These are phyloP conservation scores for Macrosiphum euphorbiae DNA, from an alignment of 2,888 invertebrate species.

Conservation along the genomic window DNA sequence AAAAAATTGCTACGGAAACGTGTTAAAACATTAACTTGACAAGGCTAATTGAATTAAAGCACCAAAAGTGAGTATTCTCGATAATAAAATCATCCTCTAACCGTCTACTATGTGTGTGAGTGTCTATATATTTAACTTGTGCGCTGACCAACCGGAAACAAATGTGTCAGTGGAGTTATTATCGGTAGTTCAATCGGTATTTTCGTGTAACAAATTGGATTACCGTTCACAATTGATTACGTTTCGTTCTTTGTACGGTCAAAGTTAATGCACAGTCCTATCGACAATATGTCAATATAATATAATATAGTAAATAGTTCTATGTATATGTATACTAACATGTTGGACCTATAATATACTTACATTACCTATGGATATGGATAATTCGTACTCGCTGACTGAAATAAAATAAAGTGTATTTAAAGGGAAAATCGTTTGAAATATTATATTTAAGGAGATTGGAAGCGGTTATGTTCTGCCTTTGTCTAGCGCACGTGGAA, in stretches of 20 bases:
- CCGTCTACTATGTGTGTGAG: background rate
- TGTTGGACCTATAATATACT: background rate
- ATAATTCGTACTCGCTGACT: background rate
- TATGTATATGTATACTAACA: background rate
- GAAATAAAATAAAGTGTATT: background rate
- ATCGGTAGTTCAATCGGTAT: slow-evolving; percentile 17
- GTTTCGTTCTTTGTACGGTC: background rate
- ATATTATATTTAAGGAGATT: background rate
- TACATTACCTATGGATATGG: background rate
- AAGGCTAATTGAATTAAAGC: slow-evolving; percentile 38
- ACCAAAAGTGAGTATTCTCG: slow-evolving; percentile 1
- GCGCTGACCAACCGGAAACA: slow-evolving; percentile 11
- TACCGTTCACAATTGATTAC: background rate
- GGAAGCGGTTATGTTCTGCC: too few species aligned
- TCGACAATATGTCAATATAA: background rate
- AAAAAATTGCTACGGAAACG: background rate
- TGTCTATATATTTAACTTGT: background rate
- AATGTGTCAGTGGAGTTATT: slow-evolving; percentile 25
- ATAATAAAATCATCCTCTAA: slow-evolving; percentile 33
- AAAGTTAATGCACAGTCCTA: background rate
- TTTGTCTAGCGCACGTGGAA: too few species aligned
- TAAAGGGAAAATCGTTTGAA: background rate
- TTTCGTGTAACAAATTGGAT: slow-evolving; percentile 45
- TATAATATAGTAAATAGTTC: background rate
- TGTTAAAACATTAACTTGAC: slow-evolving; percentile 23